Conservation (phyloP, 2,797 vertebrate genomes). For the Xiphophorus birchmanni region DNA sequence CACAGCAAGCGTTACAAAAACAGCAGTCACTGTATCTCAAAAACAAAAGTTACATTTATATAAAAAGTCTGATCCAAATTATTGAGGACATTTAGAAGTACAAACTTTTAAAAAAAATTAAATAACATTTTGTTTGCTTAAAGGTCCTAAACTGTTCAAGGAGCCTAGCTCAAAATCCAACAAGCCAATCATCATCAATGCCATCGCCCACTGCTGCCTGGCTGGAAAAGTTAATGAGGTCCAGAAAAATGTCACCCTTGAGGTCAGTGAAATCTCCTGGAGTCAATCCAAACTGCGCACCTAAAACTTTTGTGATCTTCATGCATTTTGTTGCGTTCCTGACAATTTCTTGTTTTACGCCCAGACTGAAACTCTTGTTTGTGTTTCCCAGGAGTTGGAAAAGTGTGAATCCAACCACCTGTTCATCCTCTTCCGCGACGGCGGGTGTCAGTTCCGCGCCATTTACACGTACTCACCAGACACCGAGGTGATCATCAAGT, state of each 20-base stretch:
- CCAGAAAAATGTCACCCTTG: constrained; percentile 92
- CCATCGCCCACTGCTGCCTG: constrained; percentile 95
- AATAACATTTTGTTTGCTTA: constrained; percentile 1
- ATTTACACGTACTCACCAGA: constrained; percentile 95
- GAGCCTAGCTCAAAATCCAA: constrained; percentile 99
- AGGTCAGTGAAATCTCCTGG: constrained; percentile 78
- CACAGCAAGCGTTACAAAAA: background rate
- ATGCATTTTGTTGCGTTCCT: background rate
- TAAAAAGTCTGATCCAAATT: background rate
- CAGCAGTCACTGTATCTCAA: background rate
- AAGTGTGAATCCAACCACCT: constrained; percentile 98
- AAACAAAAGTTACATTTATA: background rate
- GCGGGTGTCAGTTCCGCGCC: constrained; percentile 94
- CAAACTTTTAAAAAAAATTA: background rate
- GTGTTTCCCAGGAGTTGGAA: constrained; percentile 88
- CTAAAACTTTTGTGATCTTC: background rate
- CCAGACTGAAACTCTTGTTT: background rate
- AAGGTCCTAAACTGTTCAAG: constrained; percentile 97
- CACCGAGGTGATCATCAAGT: constrained; percentile 92
- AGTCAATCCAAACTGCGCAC: background rate
- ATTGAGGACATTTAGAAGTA: background rate
- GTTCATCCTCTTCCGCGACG: constrained; percentile 96
- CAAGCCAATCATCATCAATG: constrained; percentile 97
- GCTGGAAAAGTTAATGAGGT: constrained; percentile 96
- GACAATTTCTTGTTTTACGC: background rate